Base-by-base conservation (phyloP, 2,888 invertebrate genomes). In the Rhagonycha fulva region DNA sequence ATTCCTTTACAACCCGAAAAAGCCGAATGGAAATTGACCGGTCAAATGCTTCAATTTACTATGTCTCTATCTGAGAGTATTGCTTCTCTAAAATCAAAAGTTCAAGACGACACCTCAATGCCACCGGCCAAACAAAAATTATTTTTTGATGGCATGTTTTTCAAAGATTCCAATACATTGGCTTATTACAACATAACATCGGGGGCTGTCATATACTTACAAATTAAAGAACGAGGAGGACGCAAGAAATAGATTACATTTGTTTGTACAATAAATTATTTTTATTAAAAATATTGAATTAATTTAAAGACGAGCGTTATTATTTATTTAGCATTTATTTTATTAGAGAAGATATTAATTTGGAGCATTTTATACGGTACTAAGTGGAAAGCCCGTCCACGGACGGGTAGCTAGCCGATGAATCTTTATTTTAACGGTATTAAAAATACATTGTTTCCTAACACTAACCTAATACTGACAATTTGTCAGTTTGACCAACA, bases 91-190 rank as follows among this genome's bases (percentile, higher is more conserved):
- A 99, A 99, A 89, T 92, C 93, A 11, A 93, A 95, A 86, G 91
- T 99, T 82, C 93, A 93, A 85, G 94, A 96, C 85, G 91, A 93
- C 81, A 95, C 96, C 75, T 95, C 95, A 80, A 96, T 99, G 94
- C 97, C 98, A 63, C 96, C 95, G 14, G 97, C 98, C 72, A 99
- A 99, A 87, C 99, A 99, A 89, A 98, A 99, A 88, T 90, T 99
- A 80, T 95, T 96, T 82, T 95, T 95, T 84, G 98, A 98, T 89
- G 98, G 98, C 47, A 92, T 99, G 89, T 99, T 99, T 91, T 96
- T 99, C 90, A 99, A 99, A 87, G 99, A 99, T 88, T 96, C 94
- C 71, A 97, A 98, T 86, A 93, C 95, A 0, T 90, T 98, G 88
- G 99, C 98, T 0, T 99, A 94, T 89, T 99, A 99, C 90, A 99